Base-by-base conservation (phyloP, 92 coral and sea anemone genomes). In the Isaurus tuberculatus region DNA sequence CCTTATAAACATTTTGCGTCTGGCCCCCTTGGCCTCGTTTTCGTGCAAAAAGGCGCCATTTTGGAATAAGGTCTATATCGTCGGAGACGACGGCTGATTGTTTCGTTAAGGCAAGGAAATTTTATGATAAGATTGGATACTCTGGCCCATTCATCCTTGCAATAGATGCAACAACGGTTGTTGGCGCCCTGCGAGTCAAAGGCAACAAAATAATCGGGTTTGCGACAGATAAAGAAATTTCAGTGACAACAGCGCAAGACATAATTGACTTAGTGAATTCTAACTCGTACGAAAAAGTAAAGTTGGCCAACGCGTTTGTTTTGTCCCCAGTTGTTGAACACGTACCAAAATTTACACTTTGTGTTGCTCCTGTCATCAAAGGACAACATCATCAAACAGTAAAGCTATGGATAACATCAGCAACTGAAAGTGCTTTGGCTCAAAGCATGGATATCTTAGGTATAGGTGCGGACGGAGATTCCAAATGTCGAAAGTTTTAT, bases 301-400 rank as follows among this genome's bases (percentile, higher is more conserved):
- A 84, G 42, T 70, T 27, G 44, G 90, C 80, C 22, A 86, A 86
- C 33, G 89, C 90, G 31, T 86, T 86, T 72, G 63, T 86, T 16
- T 60, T 86, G 58, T 37, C 87, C 20, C 83, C 87, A 20, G 5
- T 84, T 6, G 46, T 32, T 22, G 73, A 84, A 26, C 69, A 57
- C 36, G 82, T 60, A 33, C 87, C 87, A 10, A 37, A 70, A 48
- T 60, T 84, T 51, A 34, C 65, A 20, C 72, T 84, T 34, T 48
- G 79, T 53, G 66, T 84, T 10, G 40, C 37, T 31, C 87, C 87
- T 19, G 83, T 84, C 28, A 42, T 27, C 29, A 84, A 73, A 73
- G 87, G 87, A 30, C 87, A 84, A 44, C 15, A 44, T 44, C 51
- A 44, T 44, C 51, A 44, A 44, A 44, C 51, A 44, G 73, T 36